phyloP scores from a whole-genome alignment of 2,113 vertebrate genomes.

The Furnarius figulus region DNA sequence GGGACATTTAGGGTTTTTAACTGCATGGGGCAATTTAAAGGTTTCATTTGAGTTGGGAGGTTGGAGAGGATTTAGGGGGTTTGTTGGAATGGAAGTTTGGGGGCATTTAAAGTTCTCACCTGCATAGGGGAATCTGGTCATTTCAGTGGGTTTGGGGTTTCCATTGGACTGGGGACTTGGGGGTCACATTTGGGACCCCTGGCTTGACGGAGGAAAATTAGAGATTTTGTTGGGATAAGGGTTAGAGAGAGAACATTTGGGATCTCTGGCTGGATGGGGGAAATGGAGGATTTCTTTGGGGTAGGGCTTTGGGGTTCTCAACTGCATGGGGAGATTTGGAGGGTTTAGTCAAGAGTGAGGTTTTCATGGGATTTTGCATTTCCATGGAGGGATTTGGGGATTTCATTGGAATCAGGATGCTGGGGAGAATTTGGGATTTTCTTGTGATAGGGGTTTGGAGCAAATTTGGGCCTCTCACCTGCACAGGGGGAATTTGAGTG shows the following conservation, averaged over 20 bases:
- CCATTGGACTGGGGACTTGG: neutral
- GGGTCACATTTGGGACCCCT: neutral
- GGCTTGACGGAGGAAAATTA: neutral
- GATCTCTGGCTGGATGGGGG: neutral
- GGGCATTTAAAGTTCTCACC: neutral
- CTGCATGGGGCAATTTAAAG: neutral
- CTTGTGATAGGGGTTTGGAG: neutral
- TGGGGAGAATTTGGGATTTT: neutral
- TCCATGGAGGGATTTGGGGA: neutral
- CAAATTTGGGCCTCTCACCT: neutral
- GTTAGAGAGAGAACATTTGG: neutral
- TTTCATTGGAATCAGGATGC: too few relatives aligned
- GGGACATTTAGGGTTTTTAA: neutral
- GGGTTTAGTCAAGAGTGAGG: neutral
- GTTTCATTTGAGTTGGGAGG: neutral
- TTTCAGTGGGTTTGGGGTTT: neutral
- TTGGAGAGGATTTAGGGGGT: neutral
- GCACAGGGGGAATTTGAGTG: neutral
- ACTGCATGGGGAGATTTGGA: neutral
- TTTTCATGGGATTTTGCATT: neutral
- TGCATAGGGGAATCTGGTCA: too few relatives aligned
- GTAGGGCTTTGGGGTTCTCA: neutral
- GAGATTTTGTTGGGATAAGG: neutral
- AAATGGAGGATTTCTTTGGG: neutral
- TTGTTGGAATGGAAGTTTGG: neutral